Conservation (phyloP, 2,888 invertebrate species). For the Xanthorhoe designata region DNA sequence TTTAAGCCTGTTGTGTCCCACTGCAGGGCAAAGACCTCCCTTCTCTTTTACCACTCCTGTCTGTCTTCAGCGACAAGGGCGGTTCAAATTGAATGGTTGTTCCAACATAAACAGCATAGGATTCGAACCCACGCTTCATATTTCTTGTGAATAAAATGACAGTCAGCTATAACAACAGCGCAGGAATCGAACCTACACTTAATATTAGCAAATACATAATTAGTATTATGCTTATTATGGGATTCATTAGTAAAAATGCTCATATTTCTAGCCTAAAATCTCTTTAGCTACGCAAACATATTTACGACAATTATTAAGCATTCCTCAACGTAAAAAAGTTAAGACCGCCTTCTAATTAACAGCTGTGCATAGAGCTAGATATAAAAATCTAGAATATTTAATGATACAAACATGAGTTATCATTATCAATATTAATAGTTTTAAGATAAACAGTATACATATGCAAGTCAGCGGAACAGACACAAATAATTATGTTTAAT, state of each 20-base stretch:
- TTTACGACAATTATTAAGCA: constrained; percentile 5
- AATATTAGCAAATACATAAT: neutral
- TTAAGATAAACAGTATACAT: neutral
- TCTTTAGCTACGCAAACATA: constrained; percentile 5
- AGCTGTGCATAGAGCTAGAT: neutral
- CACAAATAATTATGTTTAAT: no score
- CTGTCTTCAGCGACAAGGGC: no score
- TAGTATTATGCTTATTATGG: neutral
- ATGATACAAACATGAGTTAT: no score
- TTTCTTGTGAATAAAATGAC: neutral
- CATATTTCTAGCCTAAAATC: constrained; percentile 15
- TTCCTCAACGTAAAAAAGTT: neutral
- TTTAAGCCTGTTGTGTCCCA: no score
- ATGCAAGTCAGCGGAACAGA: neutral
- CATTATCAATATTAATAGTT: neutral
- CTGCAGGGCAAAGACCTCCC: no score
- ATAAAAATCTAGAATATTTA: no score
- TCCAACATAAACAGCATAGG: neutral
- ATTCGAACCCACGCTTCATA: neutral
- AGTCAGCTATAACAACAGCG: neutral
- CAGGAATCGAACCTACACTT: constrained; percentile 40
- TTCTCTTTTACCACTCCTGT: no score
- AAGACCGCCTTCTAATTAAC: no score
- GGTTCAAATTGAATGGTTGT: no score
- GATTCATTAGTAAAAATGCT: constrained; percentile 32